These are phyloP conservation scores for Synanthedon formicaeformis DNA, from an alignment of 2,888 invertebrate species.

Conservation along the genomic window DNA sequence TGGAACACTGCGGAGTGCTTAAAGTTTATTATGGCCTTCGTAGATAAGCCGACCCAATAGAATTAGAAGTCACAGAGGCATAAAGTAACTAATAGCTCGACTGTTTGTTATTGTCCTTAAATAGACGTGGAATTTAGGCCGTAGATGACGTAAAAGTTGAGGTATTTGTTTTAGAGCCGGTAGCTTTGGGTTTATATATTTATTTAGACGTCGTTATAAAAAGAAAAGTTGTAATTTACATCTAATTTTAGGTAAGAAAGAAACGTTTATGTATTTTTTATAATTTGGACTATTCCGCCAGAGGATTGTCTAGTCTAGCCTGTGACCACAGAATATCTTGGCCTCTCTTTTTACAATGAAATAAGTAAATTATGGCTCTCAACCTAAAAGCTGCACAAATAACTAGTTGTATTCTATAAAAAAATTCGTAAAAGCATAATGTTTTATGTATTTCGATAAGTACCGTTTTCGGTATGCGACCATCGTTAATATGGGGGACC, in stretches of 20 bases:
- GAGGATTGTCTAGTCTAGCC: no score
- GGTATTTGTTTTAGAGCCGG: background rate
- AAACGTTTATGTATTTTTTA: no score
- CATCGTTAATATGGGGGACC: slow-evolving; percentile 17
- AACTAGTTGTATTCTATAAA: no score
- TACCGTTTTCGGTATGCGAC: background rate
- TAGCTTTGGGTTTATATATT: background rate
- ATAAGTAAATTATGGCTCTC: no score
- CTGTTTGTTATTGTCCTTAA: slow-evolving; percentile 8
- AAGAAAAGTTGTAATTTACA: no score
- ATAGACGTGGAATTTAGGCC: slow-evolving; percentile 7
- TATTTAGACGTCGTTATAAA: background rate
- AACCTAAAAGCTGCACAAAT: no score
- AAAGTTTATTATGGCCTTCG: slow-evolving; percentile 37
- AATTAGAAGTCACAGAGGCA: slow-evolving; percentile 30
- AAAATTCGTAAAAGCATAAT: no score
- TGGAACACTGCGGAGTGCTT: slow-evolving; percentile 27
- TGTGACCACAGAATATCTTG: no score
- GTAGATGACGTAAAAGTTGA: background rate
- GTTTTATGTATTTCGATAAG: background rate
- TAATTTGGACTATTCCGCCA: no score
- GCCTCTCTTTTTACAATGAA: no score
- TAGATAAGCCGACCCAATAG: slow-evolving; percentile 46
- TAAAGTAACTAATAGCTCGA: slow-evolving; percentile 28
- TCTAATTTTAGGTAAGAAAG: no score